A percentile compares a stretch with the other conserved stretches of the same genome.
Conservation (phyloP, 2,888 invertebrate species). For the Spisula subtruncata region DNA sequence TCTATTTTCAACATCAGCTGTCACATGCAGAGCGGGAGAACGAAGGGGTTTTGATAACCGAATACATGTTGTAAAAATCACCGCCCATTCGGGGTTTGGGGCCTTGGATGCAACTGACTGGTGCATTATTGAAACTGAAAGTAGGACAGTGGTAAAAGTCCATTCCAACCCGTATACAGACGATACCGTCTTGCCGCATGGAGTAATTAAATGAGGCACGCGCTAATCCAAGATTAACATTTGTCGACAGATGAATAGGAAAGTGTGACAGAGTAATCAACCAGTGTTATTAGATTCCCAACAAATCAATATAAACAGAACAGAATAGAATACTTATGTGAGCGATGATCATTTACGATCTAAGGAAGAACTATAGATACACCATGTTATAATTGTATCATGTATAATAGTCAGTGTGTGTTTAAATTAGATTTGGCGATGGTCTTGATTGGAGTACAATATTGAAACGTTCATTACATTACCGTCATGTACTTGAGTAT, state of each 20-base stretch:
- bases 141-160: neutral
- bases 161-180: neutral
- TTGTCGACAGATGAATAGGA: conserved; percentile 10
- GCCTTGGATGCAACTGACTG: too few species aligned
- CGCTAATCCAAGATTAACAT: conserved; percentile 18
- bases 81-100: too few species aligned
- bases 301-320: conserved; percentile 10
- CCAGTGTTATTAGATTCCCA: neutral
- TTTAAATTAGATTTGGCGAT: neutral
- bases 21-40: too few species aligned
- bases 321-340: neutral
- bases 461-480: too few species aligned
- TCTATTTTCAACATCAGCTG: too few species aligned
- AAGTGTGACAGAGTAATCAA: conserved; percentile 8
- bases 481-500: too few species aligned
- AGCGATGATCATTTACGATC: neutral
- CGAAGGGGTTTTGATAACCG: too few species aligned
- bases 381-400: neutral
- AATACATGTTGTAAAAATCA: too few species aligned
- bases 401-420: neutral
- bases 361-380: conserved; percentile 6
- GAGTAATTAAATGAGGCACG: conserved; percentile 1
- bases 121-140: neutral
- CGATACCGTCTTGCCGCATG: neutral
- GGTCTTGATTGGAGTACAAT: neutral